Evolutionary conservation across 2,113 vertebrate genomes (phyloP), one percentile per base, ranked within the genome.

Genomic region (Petrocephalus zakoni): DNA sequence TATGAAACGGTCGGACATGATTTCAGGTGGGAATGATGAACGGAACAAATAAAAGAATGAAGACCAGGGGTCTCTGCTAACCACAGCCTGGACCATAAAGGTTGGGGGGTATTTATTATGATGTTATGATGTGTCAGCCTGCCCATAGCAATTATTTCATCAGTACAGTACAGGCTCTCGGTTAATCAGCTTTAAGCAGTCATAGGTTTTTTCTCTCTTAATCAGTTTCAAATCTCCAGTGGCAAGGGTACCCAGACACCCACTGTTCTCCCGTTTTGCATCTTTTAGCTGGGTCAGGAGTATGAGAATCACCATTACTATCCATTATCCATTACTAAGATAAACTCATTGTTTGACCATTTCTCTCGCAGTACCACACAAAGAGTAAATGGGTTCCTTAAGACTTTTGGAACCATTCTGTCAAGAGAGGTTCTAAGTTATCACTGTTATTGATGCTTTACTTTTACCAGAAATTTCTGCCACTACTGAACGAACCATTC

Each of bases 1-100:
- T 98, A 99, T 92, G 97, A 98, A 91, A 97, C 97, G 0, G 98
- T 98, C 0, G 98, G 98, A 64, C 97, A 98, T 89, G 97, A 99
- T 93, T 99, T 99, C 92, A 94, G 97, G 89, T 99, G 98, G 98
- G 98, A 98, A 55, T 99, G 92, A 47, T 87, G 84, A 86, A 47
- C 58, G 56, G 72, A 22, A 25, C 7, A 56, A 42, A 15, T n/a
- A 47, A n/a, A 22, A 52, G 87, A 52, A 9, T 11, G 87, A 7
- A 75, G 88, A 47, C 46, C 87, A 46, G 83, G 53, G 89, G 68
- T 90, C 64, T 91, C 89, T 83, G 64, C 10, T 56, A 34, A 83
- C 92, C 52, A 83, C 83, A 61, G 11, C 47, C 85, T 68, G 72
- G 89, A 37, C 88, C 56, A 42, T 64, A 22, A 52, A 7, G 75